Percentiles rank a stretch among this genome's conserved stretches.
Evolutionary conservation across 2,888 invertebrate genomes (phyloP).

Genomic region (Hartigia nigra): DNA sequence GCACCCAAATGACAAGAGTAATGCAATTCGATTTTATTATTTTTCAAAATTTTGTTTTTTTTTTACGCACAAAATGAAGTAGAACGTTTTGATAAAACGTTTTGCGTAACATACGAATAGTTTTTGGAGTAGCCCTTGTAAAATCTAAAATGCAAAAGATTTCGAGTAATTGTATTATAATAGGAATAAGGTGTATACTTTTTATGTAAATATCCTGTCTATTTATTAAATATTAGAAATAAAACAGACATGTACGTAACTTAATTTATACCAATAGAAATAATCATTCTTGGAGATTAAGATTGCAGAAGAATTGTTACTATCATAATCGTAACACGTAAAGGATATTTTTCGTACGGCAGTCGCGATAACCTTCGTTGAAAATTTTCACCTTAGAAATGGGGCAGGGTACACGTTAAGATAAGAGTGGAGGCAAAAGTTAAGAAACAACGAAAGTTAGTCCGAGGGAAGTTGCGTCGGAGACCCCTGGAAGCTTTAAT

Average conservation of each 20-base stretch:
- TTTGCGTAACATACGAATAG: not conserved
- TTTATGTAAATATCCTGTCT: too few relatives aligned
- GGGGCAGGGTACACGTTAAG: not conserved
- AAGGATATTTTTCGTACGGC: not conserved
- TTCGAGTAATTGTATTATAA: not conserved
- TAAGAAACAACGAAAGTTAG: not conserved
- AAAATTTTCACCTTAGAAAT: not conserved
- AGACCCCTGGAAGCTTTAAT: not conserved
- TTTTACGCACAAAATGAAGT: not conserved
- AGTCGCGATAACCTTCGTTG: not conserved
- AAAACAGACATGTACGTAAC: too few relatives aligned
- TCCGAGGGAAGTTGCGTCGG: not conserved
- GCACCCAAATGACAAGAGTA: not conserved
- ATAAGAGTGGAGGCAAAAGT: not conserved
- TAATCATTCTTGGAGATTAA: not conserved
- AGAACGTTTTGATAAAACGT: not conserved
- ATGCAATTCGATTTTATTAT: not conserved
- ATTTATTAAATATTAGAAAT: too few relatives aligned
- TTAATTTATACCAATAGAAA: not conserved
- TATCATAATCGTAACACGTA: not conserved
- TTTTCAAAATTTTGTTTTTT: not conserved
- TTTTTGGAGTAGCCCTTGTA: not conserved
- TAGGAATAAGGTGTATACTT: not conserved
- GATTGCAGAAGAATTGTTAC: not conserved
- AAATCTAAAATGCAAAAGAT: not conserved